These are phyloP conservation scores for Podargus strigoides DNA, from an alignment of 2,797 vertebrate species.

Conservation along the genomic window DNA sequence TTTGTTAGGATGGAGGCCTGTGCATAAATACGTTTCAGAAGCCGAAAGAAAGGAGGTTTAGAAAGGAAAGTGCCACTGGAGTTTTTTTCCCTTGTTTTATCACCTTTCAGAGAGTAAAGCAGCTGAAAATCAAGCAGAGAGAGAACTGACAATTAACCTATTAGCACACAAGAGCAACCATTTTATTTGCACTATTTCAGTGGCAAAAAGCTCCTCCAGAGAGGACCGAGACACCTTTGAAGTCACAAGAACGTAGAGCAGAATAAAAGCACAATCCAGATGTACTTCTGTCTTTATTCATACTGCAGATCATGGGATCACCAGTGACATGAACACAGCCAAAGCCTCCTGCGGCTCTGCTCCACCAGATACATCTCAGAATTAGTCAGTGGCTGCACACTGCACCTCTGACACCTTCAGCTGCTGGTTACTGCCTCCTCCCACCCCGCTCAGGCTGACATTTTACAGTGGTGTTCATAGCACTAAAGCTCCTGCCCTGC, in stretches of 20 bases:
- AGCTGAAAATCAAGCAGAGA: background rate
- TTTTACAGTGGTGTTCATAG: background rate
- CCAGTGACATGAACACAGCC: rapidly evolving
- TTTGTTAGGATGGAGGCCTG: conserved; percentile 1
- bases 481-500: background rate
- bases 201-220: background rate
- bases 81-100: background rate
- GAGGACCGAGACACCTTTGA: background rate
- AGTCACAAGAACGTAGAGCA: background rate
- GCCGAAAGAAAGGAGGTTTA: background rate
- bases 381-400: background rate
- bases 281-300: background rate
- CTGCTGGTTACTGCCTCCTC: background rate
- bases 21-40: conserved; percentile 27
- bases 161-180: background rate
- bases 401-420: rapidly evolving
- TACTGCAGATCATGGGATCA: background rate
- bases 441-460: rapidly evolving
- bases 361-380: rapidly evolving
- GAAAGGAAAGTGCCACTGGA: conserved; percentile 14
- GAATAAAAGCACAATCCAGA: background rate
- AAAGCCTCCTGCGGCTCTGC: background rate
- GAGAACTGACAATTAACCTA: background rate
- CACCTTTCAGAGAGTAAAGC: background rate
- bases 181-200: background rate